A percentile compares a stretch with the other conserved stretches of the same genome.
These are phyloP conservation scores for Oreochromis spilurus DNA, from an alignment of 2,113 vertebrate genomes.

Conservation along the genomic window DNA sequence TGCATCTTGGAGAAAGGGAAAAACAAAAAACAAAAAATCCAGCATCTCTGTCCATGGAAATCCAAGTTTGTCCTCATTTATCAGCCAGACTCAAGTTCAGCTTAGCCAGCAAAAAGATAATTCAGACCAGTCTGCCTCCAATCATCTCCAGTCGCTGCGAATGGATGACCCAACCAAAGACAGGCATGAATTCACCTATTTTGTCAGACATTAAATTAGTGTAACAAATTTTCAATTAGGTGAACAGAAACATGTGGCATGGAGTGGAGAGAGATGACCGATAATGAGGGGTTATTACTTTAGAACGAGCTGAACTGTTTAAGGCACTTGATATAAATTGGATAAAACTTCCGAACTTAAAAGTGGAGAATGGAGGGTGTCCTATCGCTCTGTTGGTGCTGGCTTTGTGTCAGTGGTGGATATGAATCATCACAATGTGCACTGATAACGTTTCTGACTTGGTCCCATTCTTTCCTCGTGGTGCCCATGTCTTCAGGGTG, in stretches of 20 bases:
- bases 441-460: conserved; percentile 13
- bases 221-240: conserved; percentile 26
- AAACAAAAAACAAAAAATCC: conserved; percentile 21
- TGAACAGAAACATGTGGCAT: conserved; percentile 17
- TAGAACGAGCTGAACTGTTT: conserved; percentile 91
- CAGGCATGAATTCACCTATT: conserved; percentile 37
- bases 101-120: conserved; percentile 14
- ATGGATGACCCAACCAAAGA: conserved; percentile 21
- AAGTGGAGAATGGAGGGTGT: conserved; percentile 40
- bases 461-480: conserved; percentile 62
- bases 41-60: conserved; percentile 60
- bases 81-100: conserved; percentile 43
- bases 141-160: neutral
- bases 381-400: conserved; percentile 23
- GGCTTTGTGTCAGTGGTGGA: conserved; percentile 33
- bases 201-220: conserved; percentile 21
- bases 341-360: conserved; percentile 76
- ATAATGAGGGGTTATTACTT: conserved; percentile 79
- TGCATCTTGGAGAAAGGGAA: conserved; percentile 26
- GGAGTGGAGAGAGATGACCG: conserved; percentile 5
- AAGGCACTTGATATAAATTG: conserved; percentile 99
- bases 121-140: conserved; percentile 17
- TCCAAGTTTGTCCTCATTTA: conserved; percentile 49
- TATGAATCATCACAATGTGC: conserved; percentile 42
- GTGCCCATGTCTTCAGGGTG: conserved; percentile 61